A percentile compares a stretch with the other conserved stretches of the same genome.
These are phyloP conservation scores for Isoperla grammatica DNA, from an alignment of 2,888 invertebrate species.

Conservation along the genomic window DNA sequence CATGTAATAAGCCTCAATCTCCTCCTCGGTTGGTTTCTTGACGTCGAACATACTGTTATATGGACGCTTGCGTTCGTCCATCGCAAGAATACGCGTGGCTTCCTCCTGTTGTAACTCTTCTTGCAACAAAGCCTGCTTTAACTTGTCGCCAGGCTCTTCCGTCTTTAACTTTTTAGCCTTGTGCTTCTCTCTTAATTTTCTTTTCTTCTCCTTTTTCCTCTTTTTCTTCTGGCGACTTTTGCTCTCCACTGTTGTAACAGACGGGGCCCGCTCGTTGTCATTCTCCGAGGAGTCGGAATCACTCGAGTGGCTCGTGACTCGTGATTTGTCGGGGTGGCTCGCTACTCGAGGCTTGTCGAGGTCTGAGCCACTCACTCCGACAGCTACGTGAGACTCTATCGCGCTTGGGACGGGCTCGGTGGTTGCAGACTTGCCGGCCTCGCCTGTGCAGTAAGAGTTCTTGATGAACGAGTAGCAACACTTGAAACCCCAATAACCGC, in stretches of 20 bases:
- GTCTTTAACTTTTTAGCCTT: conserved; percentile 28
- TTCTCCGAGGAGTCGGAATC: conserved; percentile 16
- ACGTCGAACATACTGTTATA: conserved; percentile 88
- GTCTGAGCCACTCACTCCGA: no score
- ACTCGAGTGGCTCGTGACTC: conserved; percentile 10
- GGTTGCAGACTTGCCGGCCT: conserved; percentile 49
- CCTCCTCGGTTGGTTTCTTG: conserved; percentile 82
- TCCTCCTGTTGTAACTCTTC: conserved; percentile 57
- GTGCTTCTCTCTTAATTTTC: conserved; percentile 38
- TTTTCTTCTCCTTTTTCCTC: conserved; percentile 42
- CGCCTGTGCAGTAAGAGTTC: conserved; percentile 85
- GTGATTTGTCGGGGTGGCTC: no score
- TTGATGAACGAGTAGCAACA: conserved; percentile 91
- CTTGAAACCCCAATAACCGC: conserved; percentile 91
- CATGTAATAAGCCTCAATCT: conserved; percentile 89
- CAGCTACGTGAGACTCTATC: no score
- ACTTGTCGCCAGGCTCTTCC: conserved; percentile 23
- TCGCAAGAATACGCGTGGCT: conserved; percentile 57
- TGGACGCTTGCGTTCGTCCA: conserved; percentile 86
- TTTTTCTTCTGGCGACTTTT: conserved; percentile 32
- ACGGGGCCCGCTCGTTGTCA: conserved; percentile 31
- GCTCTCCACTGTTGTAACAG: conserved; percentile 39
- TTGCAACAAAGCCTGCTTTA: conserved; percentile 55
- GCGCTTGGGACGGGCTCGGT: no score
- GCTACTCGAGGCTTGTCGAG: not conserved